Evolutionary conservation across 2,797 vertebrate genomes (phyloP), one percentile per base, ranked within the genome.

Genomic region (Caiman crocodilus): DNA sequence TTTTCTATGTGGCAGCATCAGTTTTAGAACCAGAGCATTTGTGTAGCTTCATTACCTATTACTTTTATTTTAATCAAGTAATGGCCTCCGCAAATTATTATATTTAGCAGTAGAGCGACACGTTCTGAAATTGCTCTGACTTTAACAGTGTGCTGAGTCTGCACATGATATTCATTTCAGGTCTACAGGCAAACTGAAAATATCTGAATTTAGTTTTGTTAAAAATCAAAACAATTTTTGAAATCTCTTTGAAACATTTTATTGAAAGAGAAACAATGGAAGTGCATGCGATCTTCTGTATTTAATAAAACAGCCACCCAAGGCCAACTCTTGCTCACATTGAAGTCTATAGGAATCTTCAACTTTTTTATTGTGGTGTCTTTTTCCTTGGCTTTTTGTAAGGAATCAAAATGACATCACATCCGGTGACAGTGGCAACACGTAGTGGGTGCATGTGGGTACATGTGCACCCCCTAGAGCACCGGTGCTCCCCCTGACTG

Each of bases 261-360:
- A 71, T 18, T 42, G 21, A 71, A 25, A 35, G 20, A 42, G 3
- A 71, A 73, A 73, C 26, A 14, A 50, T 50, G 23, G 23, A 16
- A 58, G 56, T 60, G 84, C 20, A 74, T 64, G 74, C 17, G 73
- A 21, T 80, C 82, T 71, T n/a, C 76, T 20, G 0, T 76, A 91
- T 91, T 1, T 11, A 82, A 87, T 28, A 3, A 84, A 61, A 82
- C 58, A 64, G 23, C 69, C 5, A 2, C 42, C 63, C 79, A 73
- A 76, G 35, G 64, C 64, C 35, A 76, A 16, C 50, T 90, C 78
- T 90, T 87, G 76, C 23, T 74, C 58, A 32, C 56, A 3, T 75
- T 87, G 13, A 6, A 23, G 3, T 78, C 17, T 0, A 0, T 4
- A 1, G 26, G 18, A 11, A 59, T 18, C 13, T 59, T 59, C 7